phyloP scores from a whole-genome alignment of 2,797 vertebrate species.

The Syngnathus rostellatus region DNA sequence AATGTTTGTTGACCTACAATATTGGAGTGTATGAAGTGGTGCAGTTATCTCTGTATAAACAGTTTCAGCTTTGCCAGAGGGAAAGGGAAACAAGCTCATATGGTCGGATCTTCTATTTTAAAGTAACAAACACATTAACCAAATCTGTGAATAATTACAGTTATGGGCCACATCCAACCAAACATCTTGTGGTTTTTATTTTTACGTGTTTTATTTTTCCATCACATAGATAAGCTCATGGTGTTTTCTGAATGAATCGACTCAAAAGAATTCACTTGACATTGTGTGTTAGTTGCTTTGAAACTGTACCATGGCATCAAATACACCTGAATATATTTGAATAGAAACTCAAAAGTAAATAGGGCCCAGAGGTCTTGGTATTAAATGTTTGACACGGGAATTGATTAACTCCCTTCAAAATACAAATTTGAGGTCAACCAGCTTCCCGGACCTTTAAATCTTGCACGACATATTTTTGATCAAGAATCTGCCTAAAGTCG shows the following conservation, averaged over 20 bases:
- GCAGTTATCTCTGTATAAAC: conserved; percentile 43
- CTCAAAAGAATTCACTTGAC: neutral
- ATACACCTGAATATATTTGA: neutral
- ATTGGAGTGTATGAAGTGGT: conserved; percentile 22
- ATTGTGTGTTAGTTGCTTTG: neutral
- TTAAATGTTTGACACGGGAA: neutral
- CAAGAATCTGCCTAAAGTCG: too few species aligned
- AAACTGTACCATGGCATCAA: neutral
- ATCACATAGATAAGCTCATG: neutral
- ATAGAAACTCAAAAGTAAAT: neutral
- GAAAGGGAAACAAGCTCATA: conserved; percentile 1
- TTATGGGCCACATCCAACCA: neutral
- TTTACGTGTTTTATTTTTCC: too few species aligned
- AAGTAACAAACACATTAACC: neutral
- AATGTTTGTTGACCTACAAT: conserved; percentile 47
- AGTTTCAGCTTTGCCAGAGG: conserved; percentile 23
- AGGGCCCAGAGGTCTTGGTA: neutral
- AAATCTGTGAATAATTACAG: neutral
- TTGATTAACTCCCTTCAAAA: neutral
- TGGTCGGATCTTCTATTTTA: neutral
- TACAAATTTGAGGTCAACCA: neutral
- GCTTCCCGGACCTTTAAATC: neutral
- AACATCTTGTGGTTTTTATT: neutral
- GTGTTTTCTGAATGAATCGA: neutral
- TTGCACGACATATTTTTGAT: too few species aligned